Evolutionary conservation across 2,797 vertebrate genomes (phyloP).

Genomic region (Mus spretus): DNA sequence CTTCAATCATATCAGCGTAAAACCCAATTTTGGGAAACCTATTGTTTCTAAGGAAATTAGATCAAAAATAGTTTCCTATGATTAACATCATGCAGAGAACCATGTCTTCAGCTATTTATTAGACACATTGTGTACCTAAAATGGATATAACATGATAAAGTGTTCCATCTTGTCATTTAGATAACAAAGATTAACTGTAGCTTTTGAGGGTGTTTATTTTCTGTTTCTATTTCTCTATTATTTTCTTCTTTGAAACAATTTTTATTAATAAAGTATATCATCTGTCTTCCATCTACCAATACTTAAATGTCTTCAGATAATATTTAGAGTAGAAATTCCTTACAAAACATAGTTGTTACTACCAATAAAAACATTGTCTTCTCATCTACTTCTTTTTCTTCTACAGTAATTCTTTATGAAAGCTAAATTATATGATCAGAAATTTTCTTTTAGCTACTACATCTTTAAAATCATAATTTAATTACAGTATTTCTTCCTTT

Average conservation of each 20-base stretch:
- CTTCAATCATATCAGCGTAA: constrained; percentile 58
- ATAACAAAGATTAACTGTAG: neutral
- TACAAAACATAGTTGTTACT: constrained; percentile 24
- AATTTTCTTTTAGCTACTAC: neutral
- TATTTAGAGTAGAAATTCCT: neutral
- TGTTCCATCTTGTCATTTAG: constrained; percentile 19
- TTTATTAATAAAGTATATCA: neutral
- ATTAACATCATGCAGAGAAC: constrained; percentile 46
- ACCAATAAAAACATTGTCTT: neutral
- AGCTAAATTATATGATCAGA: constrained; percentile 31
- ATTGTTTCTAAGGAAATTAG: constrained; percentile 57
- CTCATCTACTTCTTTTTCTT: constrained; percentile 42
- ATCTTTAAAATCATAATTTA: neutral
- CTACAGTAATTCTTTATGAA: neutral
- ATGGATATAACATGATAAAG: constrained; percentile 30
- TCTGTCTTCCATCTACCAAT: constrained; percentile 21
- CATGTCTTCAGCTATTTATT: constrained; percentile 52
- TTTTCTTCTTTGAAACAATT: neutral
- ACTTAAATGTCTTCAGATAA: constrained; percentile 42
- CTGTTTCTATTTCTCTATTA: neutral
- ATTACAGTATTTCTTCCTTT: neutral
- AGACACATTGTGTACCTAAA: constrained; percentile 54
- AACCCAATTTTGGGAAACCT: constrained; percentile 61
- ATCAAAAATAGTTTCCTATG: constrained; percentile 61
- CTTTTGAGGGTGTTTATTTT: neutral